Base-by-base conservation (phyloP, 1,140 invertebrate genomes). In the Leucophenga varia region DNA sequence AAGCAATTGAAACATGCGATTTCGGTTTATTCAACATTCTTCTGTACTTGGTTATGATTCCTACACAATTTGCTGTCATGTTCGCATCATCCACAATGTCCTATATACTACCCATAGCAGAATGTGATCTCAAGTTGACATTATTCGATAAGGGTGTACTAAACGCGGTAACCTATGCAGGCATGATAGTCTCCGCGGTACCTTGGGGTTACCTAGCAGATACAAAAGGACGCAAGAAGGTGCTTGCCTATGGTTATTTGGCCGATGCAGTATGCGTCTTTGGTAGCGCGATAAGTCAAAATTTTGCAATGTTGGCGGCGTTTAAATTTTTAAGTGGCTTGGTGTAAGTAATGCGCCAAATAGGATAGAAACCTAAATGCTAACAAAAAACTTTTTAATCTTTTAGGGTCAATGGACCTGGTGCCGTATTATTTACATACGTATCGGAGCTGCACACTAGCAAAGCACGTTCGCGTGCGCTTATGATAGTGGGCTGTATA, bases 201-300 rank as follows among this genome's bases (percentile, higher is more conserved):
- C 56, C 91, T 13, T 93, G 90, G 89, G 90, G 90, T 3, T 89
- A 86, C 48, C 59, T 92, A 6, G 87, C 88, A 0, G 91, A 94
- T 63, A 84, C 84, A 0, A 76, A 85, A 19, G 91, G 91, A 1
- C 79, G 90, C 9, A 80, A 80, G 43, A 80, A 81, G 35, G 80
- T 91, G 28, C 77, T 93, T 19, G 76, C 89, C 18, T 82, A 80
- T 55, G 88, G 89, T 1, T 87, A 86, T 59, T 69, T 87, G 12
- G 65, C 83, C 1, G 82, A 90, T 53, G 84, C 82, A 1, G 53
- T 91, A 5, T 82, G 86, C 42, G 87, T 85, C 14, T 58, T 90
- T 6, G 54, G 81, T 0, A 83, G 84, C 9, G 81, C 85, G 16
- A 74, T 88, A 30, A 85, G 87, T 10, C 88, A 89, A 61, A 84